Base-by-base conservation (phyloP, 2,888 invertebrate species). In the Deilephila porcellus region DNA sequence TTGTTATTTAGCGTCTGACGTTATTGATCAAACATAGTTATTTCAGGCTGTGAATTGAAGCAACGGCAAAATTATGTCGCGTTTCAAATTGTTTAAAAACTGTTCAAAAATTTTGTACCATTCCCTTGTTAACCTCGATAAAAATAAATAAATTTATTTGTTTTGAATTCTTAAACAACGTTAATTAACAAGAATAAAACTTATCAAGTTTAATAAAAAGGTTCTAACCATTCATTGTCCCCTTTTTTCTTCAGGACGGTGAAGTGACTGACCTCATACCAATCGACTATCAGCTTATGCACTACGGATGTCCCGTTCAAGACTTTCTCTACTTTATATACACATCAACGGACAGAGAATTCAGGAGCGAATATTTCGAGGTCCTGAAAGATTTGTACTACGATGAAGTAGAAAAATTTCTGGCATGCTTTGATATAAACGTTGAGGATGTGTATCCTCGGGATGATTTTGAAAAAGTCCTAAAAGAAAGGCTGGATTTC, bases 371-470 rank as follows among this genome's bases (percentile, higher is more conserved):
- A 1, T 83, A 90, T 73, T 77, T 87, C 60, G 71, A 75, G 0
- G 4, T 85, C 52, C 75, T 90, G 0, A 88, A 87, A 73, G 76
- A 83, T 17, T 1, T 83, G 3, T 88, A 88, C 73, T 80, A 81
- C 56, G 74, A 84, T 0, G 78, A 79, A 8, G 73, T 89, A 71
- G 71, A 67, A 5, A 76, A 74, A 7, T 85, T 80, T 74, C 71
- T 88, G 0, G 73, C 77, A 60, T 78, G 86, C 70, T 90, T 90
- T 29, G 75, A 85, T 4, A 75, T 88, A 29, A 79, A 84, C 4
- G 78, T 85, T 0, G 79, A 87, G 53, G 45, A 78, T 5, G 76
- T 86, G 1, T 86, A 80, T 70, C 80, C 88, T 0, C 84, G 81
- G 32, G 72, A 80, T 17, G 77, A 78, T 8, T 90, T 86, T 75